phyloP scores from a whole-genome alignment of 2,113 vertebrate species.

The Oceanites oceanicus region DNA sequence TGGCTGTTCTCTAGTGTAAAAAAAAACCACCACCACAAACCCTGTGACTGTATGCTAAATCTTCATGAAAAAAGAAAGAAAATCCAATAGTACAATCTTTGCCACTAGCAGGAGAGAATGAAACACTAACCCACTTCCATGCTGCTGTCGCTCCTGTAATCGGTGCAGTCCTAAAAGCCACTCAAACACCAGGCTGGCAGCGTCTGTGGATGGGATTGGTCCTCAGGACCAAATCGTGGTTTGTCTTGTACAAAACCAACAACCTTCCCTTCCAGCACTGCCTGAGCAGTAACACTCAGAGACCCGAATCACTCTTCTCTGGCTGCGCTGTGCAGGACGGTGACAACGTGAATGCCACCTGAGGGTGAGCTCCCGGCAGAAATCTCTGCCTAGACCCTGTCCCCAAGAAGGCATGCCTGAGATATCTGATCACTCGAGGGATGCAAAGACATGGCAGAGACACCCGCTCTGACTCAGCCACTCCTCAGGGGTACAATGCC shows the following conservation, averaged over 20 bases:
- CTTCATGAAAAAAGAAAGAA: background rate
- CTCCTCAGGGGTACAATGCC: background rate
- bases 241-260: background rate
- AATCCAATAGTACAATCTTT: background rate
- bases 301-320: accelerated
- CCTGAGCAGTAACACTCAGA: background rate
- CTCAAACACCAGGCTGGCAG: background rate
- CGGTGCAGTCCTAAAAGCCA: background rate
- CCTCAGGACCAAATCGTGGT: background rate
- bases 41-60: background rate
- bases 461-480: background rate
- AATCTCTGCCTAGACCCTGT: background rate
- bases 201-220: background rate
- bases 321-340: background rate
- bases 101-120: background rate
- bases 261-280: background rate
- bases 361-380: background rate
- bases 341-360: background rate
- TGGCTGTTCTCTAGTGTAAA: background rate
- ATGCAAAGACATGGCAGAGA: background rate
- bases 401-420: background rate
- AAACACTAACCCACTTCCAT: background rate
- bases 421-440: background rate
- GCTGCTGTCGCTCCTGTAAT: background rate
- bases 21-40: background rate